These are phyloP conservation scores for Caenorhabditis sp. DNA, from an alignment of 2,888 invertebrate species.

Conservation along the genomic window DNA sequence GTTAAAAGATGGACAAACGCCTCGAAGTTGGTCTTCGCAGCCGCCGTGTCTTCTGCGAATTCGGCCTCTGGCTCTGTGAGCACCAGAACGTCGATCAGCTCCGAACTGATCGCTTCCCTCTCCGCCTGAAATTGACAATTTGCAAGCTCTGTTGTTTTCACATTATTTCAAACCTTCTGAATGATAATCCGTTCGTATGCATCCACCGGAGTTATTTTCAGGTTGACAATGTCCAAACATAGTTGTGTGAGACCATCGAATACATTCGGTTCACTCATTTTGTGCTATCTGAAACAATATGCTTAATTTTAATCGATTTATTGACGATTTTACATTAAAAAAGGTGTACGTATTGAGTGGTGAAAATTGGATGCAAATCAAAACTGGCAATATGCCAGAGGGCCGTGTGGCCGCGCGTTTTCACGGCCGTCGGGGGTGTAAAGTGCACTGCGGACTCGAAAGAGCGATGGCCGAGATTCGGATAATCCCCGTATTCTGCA, in stretches of 20 bases:
- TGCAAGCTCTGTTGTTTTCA: too few relatives aligned
- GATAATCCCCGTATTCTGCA: background rate
- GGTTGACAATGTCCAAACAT: constrained; percentile 43
- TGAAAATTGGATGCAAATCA: too few relatives aligned
- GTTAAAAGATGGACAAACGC: constrained; percentile 53
- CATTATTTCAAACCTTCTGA: constrained; percentile 24
- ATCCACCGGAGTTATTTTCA: constrained; percentile 22
- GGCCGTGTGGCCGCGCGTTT: constrained; percentile 5
- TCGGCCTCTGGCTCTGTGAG: constrained; percentile 65
- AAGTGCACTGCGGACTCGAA: background rate
- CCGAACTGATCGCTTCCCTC: too few relatives aligned
- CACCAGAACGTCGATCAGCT: constrained; percentile 67
- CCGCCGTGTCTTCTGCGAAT: constrained; percentile 26
- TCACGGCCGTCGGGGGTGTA: background rate
- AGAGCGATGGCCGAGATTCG: background rate
- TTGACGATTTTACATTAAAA: too few relatives aligned
- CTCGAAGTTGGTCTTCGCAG: constrained; percentile 46
- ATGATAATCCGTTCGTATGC: constrained; percentile 31
- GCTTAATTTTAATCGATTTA: too few relatives aligned
- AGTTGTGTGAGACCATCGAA: constrained; percentile 38
- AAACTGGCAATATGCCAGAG: too few relatives aligned
- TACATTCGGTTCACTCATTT: constrained; percentile 7
- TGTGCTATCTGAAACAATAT: too few relatives aligned
- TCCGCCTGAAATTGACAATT: too few relatives aligned
- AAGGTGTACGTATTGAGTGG: too few relatives aligned